Conservation (phyloP, 2,797 vertebrate genomes). For the Malacoraja senta region DNA sequence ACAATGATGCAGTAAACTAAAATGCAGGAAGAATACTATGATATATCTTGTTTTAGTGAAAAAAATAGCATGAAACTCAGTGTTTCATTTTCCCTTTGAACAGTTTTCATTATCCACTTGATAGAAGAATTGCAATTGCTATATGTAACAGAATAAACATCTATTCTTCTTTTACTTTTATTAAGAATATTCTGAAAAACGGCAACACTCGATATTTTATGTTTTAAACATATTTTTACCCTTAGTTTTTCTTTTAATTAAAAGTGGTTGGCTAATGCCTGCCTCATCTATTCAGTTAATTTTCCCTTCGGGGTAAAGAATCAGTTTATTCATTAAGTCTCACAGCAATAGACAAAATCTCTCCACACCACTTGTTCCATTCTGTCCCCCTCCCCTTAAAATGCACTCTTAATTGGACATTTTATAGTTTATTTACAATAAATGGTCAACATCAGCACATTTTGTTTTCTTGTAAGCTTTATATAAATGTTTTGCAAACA, state of each 20-base stretch:
- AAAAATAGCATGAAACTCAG: neutral
- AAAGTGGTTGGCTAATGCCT: neutral
- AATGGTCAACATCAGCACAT: neutral
- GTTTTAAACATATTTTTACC: neutral
- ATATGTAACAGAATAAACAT: neutral
- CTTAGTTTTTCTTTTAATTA: neutral
- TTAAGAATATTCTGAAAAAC: conserved; percentile 7
- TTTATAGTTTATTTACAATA: conserved; percentile 29
- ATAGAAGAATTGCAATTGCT: neutral
- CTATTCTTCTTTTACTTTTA: neutral
- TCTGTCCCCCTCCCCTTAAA: neutral
- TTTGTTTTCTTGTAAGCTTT: neutral
- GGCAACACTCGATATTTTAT: neutral
- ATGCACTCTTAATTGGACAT: conserved; percentile 41
- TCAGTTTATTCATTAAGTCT: conserved; percentile 27
- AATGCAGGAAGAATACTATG: neutral
- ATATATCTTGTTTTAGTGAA: conserved; percentile 1
- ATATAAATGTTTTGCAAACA: neutral
- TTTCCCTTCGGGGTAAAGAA: conserved; percentile 27
- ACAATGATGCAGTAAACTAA: neutral
- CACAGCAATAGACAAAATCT: conserved; percentile 23
- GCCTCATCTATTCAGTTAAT: conserved; percentile 5
- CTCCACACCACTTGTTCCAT: conserved; percentile 43
- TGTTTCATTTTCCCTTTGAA: neutral
- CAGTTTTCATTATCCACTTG: neutral